phyloP scores from a whole-genome alignment of 1,140 invertebrate species.

The Scaptodrosophila lebanonensis region DNA sequence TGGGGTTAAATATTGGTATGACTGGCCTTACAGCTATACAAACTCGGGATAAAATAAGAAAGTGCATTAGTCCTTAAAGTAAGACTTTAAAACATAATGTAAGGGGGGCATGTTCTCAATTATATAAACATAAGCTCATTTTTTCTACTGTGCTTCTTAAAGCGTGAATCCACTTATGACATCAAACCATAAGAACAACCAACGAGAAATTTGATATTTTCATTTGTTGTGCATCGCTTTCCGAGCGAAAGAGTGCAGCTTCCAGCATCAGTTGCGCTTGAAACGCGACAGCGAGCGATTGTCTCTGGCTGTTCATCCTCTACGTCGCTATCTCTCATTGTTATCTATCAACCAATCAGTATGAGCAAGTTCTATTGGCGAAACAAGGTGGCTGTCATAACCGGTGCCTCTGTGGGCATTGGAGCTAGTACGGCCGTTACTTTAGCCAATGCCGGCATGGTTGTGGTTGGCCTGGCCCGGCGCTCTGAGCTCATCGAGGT shows the following conservation, averaged over 20 bases:
- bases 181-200: too few species aligned
- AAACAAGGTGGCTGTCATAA: slow-evolving; percentile 82
- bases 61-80: too few species aligned
- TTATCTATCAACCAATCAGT: background rate
- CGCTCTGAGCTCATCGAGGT: slow-evolving; percentile 78
- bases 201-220: too few species aligned
- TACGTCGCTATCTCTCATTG: background rate
- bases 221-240: too few species aligned
- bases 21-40: too few species aligned
- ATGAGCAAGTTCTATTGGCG: slow-evolving; percentile 80
- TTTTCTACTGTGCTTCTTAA: too few species aligned
- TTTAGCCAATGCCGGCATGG: slow-evolving; percentile 79
- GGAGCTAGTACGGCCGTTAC: slow-evolving; percentile 78
- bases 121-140: too few species aligned
- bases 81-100: too few species aligned
- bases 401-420: slow-evolving; percentile 83
- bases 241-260: slow-evolving; percentile 19
- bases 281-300: slow-evolving; percentile 26
- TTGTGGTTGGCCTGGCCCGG: slow-evolving; percentile 81
- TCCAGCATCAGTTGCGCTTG: slow-evolving; percentile 32
- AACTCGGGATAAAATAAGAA: too few species aligned
- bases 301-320: slow-evolving; percentile 5
- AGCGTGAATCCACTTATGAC: too few species aligned
- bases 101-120: too few species aligned
- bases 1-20: too few species aligned